Conservation (phyloP, 2,113 vertebrate genomes). For the Ceratotherium simum region DNA sequence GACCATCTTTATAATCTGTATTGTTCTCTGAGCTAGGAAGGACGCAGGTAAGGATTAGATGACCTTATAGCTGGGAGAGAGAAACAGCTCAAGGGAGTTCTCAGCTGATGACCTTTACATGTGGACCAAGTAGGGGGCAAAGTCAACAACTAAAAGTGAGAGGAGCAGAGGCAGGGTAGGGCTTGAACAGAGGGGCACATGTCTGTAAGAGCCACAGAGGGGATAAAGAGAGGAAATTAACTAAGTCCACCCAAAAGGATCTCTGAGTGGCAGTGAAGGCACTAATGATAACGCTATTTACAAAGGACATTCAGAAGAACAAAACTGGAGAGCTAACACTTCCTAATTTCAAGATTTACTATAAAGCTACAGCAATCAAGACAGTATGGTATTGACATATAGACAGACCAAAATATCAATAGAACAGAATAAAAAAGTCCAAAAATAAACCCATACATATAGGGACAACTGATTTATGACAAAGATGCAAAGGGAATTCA, state of each 20-base stretch:
- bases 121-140: background rate
- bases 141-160: background rate
- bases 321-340: background rate
- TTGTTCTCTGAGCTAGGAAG: background rate
- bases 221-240: background rate
- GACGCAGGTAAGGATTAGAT: background rate
- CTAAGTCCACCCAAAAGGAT: background rate
- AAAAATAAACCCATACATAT: background rate
- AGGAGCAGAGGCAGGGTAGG: background rate
- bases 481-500: too few species aligned
- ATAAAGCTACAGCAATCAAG: background rate
- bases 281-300: background rate
- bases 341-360: background rate
- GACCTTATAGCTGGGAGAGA: background rate
- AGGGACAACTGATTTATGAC: too few species aligned
- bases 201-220: background rate
- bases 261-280: background rate
- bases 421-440: background rate
- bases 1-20: background rate
- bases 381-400: background rate
- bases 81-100: background rate
- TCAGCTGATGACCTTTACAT: background rate
- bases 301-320: background rate
- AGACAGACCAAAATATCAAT: background rate
- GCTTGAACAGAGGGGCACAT: background rate